A percentile compares a stretch with the other conserved stretches of the same genome.
Evolutionary conservation across 2,797 vertebrate species (phyloP).

Genomic region (Apodemus agrarius): DNA sequence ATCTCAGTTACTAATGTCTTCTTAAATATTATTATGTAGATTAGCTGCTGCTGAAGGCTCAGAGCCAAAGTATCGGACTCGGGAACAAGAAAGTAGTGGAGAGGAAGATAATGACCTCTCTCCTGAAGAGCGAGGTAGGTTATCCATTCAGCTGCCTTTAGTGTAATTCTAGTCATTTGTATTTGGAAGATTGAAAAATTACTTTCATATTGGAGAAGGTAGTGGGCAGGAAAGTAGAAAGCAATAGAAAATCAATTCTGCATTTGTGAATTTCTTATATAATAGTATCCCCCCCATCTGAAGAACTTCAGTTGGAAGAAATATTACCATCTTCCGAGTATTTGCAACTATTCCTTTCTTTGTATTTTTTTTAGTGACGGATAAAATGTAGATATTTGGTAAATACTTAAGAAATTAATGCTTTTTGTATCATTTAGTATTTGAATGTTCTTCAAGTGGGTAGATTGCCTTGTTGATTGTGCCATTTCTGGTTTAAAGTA

Average conservation of each 20-base stretch:
- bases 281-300: background rate
- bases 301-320: constrained; percentile 35
- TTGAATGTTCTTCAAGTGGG: constrained; percentile 5
- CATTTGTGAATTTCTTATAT: constrained; percentile 3
- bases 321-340: constrained; percentile 28
- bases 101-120: constrained; percentile 94
- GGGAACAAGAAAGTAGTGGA: constrained; percentile 92
- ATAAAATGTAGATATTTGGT: background rate
- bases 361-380: constrained; percentile 6
- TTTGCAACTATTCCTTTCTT: constrained; percentile 8
- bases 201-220: background rate
- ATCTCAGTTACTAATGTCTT: constrained; percentile 64
- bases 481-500: constrained; percentile 45
- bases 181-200: background rate
- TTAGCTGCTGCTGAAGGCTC: constrained; percentile 92
- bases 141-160: constrained; percentile 17
- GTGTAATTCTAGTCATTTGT: background rate
- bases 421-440: constrained; percentile 29
- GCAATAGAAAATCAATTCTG: background rate
- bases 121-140: constrained; percentile 94
- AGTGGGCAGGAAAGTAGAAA: constrained; percentile 4
- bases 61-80: constrained; percentile 89
- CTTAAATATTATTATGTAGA: constrained; percentile 84
- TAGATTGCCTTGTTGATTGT: background rate
- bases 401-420: constrained; percentile 19